Evolutionary conservation across 2,888 invertebrate genomes (phyloP), one percentile per base, ranked within the genome.

Genomic region (Hirtodrosophila trivittata): DNA sequence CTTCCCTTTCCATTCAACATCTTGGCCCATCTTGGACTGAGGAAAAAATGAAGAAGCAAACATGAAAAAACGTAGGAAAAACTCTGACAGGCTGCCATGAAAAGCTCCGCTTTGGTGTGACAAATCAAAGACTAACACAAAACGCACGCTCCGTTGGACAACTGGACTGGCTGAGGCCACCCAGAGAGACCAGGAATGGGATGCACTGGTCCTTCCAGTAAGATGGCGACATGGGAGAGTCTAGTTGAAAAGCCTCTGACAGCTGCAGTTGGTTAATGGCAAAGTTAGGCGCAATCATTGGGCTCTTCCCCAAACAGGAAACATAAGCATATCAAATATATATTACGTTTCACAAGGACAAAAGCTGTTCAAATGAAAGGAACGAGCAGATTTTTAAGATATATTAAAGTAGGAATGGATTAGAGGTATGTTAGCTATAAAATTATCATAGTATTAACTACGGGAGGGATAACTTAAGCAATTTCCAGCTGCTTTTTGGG

Each of bases 71-170:
- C 8, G 7, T 4, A 14, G 38, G 30, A 14, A 52, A 47, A 28
- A 33, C 66, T 64, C 57, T 82, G 82, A 82, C 86, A 83, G 73
- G 69, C 72, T 69, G 81, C 84, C 75, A 77, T 74, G 69, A 75
- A 75, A 75, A 86, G 81, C 28, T 63, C 49, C 68, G 76, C 83
- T 86, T 83, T 82, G 87, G 87, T 85, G 84, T 87, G 88, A 88
- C 89, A 88, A 88, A 87, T 88, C 88, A 88, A 88, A 88, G 89
- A 83, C 78, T 73, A 82, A 86, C 84, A 84, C 66, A 78, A 72
- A 82, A 75, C 86, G 83, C 83, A 80, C 72, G 78, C 64, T 71
- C 56, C 57, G 57, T 47, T 65, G 66, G 71, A 33, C 33, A 55
- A 64, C 37, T 32, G 41, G 26, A n/a, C 30, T 16, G 32, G 25